Base-by-base conservation (phyloP, 2,113 vertebrate species). In the Castor canadensis region DNA sequence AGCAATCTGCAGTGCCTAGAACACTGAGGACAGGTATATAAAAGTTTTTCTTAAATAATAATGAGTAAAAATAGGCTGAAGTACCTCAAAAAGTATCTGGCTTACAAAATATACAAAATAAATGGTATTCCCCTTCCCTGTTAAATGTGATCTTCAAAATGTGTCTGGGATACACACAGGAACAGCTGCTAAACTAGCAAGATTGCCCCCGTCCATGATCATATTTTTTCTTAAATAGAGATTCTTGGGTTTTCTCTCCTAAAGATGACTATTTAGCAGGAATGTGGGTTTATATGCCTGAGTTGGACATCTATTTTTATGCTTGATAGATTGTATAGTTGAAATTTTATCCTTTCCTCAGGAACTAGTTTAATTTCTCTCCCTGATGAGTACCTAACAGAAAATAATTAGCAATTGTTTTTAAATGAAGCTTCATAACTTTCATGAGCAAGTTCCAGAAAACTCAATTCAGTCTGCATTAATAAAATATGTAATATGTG, bases 401-500 rank as follows among this genome's bases (percentile, higher is more conserved):
- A 95, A 82, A 77, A 47, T 87, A 45, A 92, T 38, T 81, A 66
- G 10, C 17, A 81, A 62, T 80, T 85, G 13, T 40, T 71, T 60
- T 38, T 66, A 79, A 89, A 76, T n/a, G 24, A 91, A 45, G 15
- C 43, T 56, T 73, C 7, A 83, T 35, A 75, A 72, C 2, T 49
- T 89, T 80, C 28, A 89, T n/a, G 35, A 64, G 35, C 52, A 81
- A 66, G 26, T 43, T 72, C 30, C n/a, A 71, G 20, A 87, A 73
- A 87, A 73, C 9, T 52, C 28, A 96, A 40, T 35, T 49, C 30
- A 90, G 85, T 6, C 1, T 38, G 12, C 58, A n/a, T 87, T 87
- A 96, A 92, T 24, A 72, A 95, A 64, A 64, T 47, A 10, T 83
- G 80, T 45, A 35, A 9, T 81, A 30, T 75, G 45, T 52, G n/a